Conservation (phyloP, 30 jellyfish, hydroid and myxozoan genomes). For the Turritopsis rubra region DNA sequence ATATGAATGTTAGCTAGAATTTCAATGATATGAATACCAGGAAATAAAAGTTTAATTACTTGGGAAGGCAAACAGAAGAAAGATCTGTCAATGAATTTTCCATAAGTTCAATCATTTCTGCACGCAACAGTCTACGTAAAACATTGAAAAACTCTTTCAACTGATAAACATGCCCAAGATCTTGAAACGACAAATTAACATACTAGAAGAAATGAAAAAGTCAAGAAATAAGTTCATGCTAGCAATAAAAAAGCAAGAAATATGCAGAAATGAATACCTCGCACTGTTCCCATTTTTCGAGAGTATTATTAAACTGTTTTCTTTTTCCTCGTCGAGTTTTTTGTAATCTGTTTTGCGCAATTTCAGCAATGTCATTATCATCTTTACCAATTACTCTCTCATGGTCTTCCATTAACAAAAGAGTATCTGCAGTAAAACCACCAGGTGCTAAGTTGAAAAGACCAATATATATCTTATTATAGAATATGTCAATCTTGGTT, state of each 20-base stretch:
- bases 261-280: conserved; percentile 28
- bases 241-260: background rate
- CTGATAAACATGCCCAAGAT: conserved; percentile 85
- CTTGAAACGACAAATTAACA: conserved; percentile 91
- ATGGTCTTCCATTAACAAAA: conserved; percentile 61
- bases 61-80: conserved; percentile 66
- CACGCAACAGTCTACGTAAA: conserved; percentile 57
- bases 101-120: conserved; percentile 62
- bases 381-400: conserved; percentile 22
- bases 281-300: conserved; percentile 88
- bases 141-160: conserved; percentile 69
- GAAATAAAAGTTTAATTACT: conserved; percentile 33
- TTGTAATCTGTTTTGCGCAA: conserved; percentile 22
- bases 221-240: background rate
- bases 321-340: conserved; percentile 36
- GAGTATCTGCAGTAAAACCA: conserved; percentile 56
- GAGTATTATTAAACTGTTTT: conserved; percentile 46
- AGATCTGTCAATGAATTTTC: conserved; percentile 79
- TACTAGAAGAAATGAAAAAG: conserved; percentile 36
- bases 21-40: too few species aligned
- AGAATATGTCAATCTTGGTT: too few species aligned
- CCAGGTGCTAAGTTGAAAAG: conserved; percentile 50
- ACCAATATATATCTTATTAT: background rate
- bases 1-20: background rate
- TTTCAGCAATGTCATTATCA: conserved; percentile 31